These are phyloP conservation scores for Cichladusa arquata DNA, from an alignment of 2,113 vertebrate species.

Conservation along the genomic window DNA sequence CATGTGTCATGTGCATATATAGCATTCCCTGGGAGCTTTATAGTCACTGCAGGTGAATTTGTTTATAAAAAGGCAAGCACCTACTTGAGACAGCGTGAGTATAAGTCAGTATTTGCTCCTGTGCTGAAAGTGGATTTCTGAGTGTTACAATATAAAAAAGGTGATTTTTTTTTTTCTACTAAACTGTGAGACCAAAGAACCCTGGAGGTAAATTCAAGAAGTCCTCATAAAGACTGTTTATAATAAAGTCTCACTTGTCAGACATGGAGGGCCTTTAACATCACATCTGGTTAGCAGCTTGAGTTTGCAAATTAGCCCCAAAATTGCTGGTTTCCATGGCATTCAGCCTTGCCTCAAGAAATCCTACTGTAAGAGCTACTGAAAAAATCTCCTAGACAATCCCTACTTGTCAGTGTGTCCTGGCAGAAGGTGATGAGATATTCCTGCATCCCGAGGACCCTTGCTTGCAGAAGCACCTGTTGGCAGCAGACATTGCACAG, in stretches of 20 bases:
- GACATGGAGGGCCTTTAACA: not conserved
- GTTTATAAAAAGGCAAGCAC: not conserved
- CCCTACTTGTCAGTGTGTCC: not conserved
- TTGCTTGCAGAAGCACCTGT: not conserved
- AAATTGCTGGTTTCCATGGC: not conserved
- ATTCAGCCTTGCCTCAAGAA: not conserved
- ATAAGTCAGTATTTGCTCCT: not conserved
- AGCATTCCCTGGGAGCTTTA: not conserved
- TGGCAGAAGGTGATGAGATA: not conserved
- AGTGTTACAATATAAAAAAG: not conserved
- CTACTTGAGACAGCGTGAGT: not conserved
- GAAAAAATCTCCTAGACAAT: not conserved
- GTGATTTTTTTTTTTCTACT: not conserved
- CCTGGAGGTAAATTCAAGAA: not conserved
- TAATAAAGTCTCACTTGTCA: not conserved
- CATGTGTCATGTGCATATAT: not conserved
- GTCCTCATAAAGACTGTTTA: not conserved
- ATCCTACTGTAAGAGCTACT: not conserved
- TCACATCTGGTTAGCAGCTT: not conserved
- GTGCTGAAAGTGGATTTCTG: not conserved
- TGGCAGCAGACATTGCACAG: not conserved
- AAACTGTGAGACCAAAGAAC: not conserved
- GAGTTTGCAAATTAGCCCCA: not conserved
- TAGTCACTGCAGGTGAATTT: constrained; percentile 9
- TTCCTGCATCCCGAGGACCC: not conserved